These are phyloP conservation scores for Drosophila tani DNA, from an alignment of 1,140 invertebrate species.

Conservation along the genomic window DNA sequence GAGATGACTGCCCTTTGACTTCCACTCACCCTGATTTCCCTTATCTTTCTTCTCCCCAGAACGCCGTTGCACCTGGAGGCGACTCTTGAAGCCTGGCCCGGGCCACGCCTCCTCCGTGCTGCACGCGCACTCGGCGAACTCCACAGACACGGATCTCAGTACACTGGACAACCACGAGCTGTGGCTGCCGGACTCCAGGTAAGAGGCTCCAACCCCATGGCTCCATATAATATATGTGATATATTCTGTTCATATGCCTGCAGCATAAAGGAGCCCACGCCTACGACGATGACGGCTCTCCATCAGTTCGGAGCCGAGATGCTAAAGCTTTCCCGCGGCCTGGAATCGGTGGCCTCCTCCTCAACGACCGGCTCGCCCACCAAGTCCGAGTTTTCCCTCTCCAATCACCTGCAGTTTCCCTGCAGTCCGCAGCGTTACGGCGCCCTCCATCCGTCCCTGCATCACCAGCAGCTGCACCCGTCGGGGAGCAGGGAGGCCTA, in stretches of 20 bases:
- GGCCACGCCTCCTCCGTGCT: slow-evolving; percentile 86
- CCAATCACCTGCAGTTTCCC: slow-evolving; percentile 70
- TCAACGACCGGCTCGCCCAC: slow-evolving; percentile 85
- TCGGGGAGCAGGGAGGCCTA: slow-evolving; percentile 30
- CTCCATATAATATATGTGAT: slow-evolving; percentile 3
- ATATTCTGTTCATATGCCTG: slow-evolving; percentile 2
- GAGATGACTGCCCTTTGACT: slow-evolving; percentile 33
- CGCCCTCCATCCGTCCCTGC: slow-evolving; percentile 45
- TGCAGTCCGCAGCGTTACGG: slow-evolving; percentile 70
- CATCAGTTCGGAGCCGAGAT: slow-evolving; percentile 94
- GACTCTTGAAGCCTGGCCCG: slow-evolving; percentile 86
- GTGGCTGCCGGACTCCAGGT: slow-evolving; percentile 91
- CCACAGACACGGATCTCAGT: slow-evolving; percentile 92
- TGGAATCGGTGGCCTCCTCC: slow-evolving; percentile 87
- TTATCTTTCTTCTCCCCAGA: slow-evolving; percentile 82
- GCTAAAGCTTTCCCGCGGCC: slow-evolving; percentile 91
- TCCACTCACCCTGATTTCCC: slow-evolving; percentile 20
- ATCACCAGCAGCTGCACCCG: slow-evolving; percentile 48
- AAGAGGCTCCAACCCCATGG: slow-evolving; percentile 13
- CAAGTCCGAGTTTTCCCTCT: slow-evolving; percentile 82
- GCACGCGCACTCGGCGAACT: slow-evolving; percentile 90
- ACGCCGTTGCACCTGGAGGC: slow-evolving; percentile 88
- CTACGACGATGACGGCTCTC: slow-evolving; percentile 92
- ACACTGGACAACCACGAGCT: slow-evolving; percentile 92
- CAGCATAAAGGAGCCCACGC: slow-evolving; percentile 88